Base-by-base conservation (phyloP, 2,888 invertebrate species). In the Hylaea fasciaria region DNA sequence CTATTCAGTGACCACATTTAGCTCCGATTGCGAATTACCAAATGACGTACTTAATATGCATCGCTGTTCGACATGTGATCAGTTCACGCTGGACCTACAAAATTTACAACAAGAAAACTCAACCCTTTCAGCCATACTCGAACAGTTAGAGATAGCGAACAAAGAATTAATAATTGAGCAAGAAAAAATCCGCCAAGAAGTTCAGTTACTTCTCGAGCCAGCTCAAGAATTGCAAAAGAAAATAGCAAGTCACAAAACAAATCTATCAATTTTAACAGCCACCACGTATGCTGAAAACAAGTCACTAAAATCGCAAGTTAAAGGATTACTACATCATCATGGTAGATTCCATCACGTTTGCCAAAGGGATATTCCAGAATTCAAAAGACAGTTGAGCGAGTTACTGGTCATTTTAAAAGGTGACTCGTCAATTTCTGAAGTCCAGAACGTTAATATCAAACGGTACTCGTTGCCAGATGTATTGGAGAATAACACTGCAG, bases 201-300 rank as follows among this genome's bases (percentile, higher is more conserved):
- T 91, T 48, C 68, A 77, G 47, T 74, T 79, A 45, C 80, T 92
- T 35, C 41, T 87, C 50, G 82, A 83, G 71, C 80, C 82, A 53
- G 77, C 83, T 0, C 69, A 75, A 41, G 88, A 90, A 55, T 77
- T 92, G 58, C 85, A 90, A 69, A 92, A 88, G 66, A 90, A 81
- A 81, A 76, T 91, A 57, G 53, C 74, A 0, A 88, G 81, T 65
- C 92, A 92, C 68, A 86, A 79, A 78, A 90, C 90, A 1, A 86
- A 86, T 70, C 65, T 92, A 5, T 87, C 87, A 2, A 91, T 89
- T 32, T 76, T 91, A 65, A 89, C 89, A 35, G 91, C 92, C 32
- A 92, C 90, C 16, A 87, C 89, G 0, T 87, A 84, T 54, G 87
- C 92, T 0, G 92, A 92, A 78, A 92, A 91, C 64, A 87, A 82